Conservation (phyloP, 1,140 invertebrate species). For the Pinna nobilis region DNA sequence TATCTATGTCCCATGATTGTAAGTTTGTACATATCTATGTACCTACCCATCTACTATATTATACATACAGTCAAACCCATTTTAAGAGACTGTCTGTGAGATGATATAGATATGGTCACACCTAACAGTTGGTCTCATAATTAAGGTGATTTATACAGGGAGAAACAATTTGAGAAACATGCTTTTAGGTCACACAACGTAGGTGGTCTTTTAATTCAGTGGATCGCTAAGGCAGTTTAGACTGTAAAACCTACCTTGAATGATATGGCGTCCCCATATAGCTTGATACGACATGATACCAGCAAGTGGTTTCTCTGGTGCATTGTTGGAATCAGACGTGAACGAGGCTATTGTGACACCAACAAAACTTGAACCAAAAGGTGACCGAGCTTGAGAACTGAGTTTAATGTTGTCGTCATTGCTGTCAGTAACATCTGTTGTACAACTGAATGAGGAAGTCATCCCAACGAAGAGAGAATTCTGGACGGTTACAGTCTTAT, state of each 20-base stretch:
- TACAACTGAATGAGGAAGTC: conserved; percentile 46
- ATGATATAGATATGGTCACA: too few relatives aligned
- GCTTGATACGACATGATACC: conserved; percentile 60
- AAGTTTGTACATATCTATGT: too few relatives aligned
- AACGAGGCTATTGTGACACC: conserved; percentile 55
- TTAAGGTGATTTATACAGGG: too few relatives aligned
- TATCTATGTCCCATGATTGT: too few relatives aligned
- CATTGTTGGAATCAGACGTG: conserved; percentile 53
- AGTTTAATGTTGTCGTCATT: conserved; percentile 39
- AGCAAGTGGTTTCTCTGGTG: conserved; percentile 55
- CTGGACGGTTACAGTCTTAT: conserved; percentile 49
- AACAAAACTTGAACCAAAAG: conserved; percentile 27
- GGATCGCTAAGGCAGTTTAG: too few relatives aligned
- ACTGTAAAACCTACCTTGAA: conserved; percentile 36
- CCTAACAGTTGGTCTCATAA: too few relatives aligned
- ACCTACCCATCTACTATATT: too few relatives aligned
- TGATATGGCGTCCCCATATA: conserved; percentile 45
- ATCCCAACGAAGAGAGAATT: conserved; percentile 58
- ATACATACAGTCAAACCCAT: too few relatives aligned
- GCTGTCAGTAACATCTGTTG: conserved; percentile 31
- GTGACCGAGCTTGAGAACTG: conserved; percentile 32
- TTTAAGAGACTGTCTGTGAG: too few relatives aligned
- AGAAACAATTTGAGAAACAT: too few relatives aligned
- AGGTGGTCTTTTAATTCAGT: too few relatives aligned
- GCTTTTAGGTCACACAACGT: too few relatives aligned